Conservation (phyloP, 2,888 invertebrate genomes). For the Miltochrista miniata region DNA sequence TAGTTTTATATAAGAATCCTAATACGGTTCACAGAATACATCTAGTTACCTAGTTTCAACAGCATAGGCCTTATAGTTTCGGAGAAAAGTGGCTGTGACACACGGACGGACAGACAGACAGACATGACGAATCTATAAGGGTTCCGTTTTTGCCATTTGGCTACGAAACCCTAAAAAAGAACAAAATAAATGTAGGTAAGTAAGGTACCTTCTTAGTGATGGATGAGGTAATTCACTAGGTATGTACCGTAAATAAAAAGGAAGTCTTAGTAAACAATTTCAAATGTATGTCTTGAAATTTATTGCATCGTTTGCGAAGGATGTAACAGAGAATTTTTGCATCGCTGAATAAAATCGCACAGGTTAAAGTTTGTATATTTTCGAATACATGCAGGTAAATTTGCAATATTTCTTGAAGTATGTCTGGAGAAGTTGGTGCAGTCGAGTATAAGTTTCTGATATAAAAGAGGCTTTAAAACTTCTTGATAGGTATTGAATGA, state of each 20-base stretch:
- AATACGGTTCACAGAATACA: no score
- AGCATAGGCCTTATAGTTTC: no score
- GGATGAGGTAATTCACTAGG: conserved; percentile 4
- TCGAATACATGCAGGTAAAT: not conserved
- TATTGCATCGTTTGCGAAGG: not conserved
- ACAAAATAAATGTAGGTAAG: conserved; percentile 35
- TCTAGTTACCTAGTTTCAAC: no score
- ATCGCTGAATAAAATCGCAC: conserved; percentile 3
- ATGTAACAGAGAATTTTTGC: not conserved
- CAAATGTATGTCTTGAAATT: not conserved
- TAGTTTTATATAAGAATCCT: no score
- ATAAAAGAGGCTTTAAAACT: no score
- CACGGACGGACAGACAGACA: no score
- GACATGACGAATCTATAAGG: no score
- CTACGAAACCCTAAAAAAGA: conserved; percentile 51
- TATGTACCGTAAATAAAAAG: not conserved
- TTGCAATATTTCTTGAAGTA: no score
- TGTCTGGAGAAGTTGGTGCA: not conserved
- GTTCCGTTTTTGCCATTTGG: no score
- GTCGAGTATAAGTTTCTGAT: no score
- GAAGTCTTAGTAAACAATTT: not conserved
- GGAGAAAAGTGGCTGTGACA: no score
- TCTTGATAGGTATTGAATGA: no score
- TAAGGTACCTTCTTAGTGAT: conserved; percentile 13
- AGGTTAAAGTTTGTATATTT: conserved; percentile 1